Evolutionary conservation across 2,888 invertebrate genomes (phyloP).

Genomic region (Carabus problematicus): DNA sequence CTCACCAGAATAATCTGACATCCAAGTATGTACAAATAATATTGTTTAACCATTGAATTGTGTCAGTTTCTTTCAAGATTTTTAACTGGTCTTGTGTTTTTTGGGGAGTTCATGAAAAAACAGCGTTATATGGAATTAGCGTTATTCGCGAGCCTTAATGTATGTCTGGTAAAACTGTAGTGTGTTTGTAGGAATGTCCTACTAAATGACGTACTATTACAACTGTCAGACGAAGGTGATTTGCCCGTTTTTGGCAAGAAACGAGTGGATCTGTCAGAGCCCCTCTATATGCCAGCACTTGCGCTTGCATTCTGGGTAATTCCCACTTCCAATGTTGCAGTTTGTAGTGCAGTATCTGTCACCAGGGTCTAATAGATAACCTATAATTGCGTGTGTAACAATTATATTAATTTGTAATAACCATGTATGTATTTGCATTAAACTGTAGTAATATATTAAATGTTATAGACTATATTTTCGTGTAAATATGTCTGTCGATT

Average conservation of each 20-base stretch:
- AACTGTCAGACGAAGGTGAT: slow-evolving; percentile 59
- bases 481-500: too few species aligned
- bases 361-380: neutral
- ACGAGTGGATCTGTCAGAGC: slow-evolving; percentile 58
- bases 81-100: too few species aligned
- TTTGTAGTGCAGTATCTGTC: neutral
- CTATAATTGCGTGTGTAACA: neutral
- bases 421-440: too few species aligned
- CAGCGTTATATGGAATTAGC: too few species aligned
- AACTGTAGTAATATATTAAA: too few species aligned
- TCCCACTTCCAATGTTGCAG: slow-evolving; percentile 45
- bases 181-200: slow-evolving; percentile 60
- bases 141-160: too few species aligned
- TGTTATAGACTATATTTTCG: too few species aligned
- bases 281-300: slow-evolving; percentile 67
- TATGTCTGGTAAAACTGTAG: too few species aligned
- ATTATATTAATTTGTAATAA: too few species aligned
- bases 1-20: slow-evolving; percentile 49
- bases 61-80: too few species aligned
- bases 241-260: slow-evolving; percentile 65
- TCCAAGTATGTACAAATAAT: slow-evolving; percentile 49
- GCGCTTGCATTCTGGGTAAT: slow-evolving; percentile 72
- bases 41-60: too few species aligned
- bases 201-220: slow-evolving; percentile 67
- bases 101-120: too few species aligned